Percentiles rank a stretch among this genome's conserved stretches.
Conservation (phyloP, 2,797 vertebrate genomes). For the Lepilemur ruficaudatus region DNA sequence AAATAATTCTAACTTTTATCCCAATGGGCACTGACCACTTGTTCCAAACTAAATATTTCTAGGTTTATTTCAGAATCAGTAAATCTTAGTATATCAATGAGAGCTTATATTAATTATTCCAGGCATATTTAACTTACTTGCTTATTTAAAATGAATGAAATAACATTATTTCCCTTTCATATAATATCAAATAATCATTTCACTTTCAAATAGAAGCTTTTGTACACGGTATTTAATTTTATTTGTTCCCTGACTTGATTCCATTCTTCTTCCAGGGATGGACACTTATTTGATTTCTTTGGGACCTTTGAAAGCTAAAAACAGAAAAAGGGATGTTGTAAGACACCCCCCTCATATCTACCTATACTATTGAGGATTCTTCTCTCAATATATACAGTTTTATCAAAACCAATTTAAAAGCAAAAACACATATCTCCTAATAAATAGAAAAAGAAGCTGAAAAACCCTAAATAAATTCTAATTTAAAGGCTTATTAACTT, state of each 20-base stretch:
- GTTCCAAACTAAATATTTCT: slow-evolving; percentile 37
- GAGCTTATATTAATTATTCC: slow-evolving; percentile 12
- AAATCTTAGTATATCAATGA: slow-evolving; percentile 7
- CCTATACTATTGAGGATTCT: not conserved
- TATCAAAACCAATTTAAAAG: not conserved
- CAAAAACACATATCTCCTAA: not conserved
- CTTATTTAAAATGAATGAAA: slow-evolving; percentile 17
- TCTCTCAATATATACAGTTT: not conserved
- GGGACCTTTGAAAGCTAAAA: not conserved
- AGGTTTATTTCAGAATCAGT: slow-evolving; percentile 36
- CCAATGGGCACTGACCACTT: slow-evolving; percentile 23
- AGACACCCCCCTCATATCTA: not conserved
- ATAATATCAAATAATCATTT: not conserved
- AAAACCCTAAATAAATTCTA: not conserved
- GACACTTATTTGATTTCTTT: not conserved
- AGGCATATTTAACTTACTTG: slow-evolving; percentile 41
- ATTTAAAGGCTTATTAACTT: not conserved
- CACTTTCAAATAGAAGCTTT: not conserved
- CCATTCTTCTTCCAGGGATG: not conserved
- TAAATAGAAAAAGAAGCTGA: not conserved
- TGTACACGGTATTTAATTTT: not conserved
- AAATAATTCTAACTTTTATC: slow-evolving; percentile 68
- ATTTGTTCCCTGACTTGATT: not conserved
- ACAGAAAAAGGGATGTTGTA: not conserved
- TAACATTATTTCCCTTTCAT: not conserved